These are phyloP conservation scores for Salvelinus alpinus DNA, from an alignment of 2,113 vertebrate species.

Conservation along the genomic window DNA sequence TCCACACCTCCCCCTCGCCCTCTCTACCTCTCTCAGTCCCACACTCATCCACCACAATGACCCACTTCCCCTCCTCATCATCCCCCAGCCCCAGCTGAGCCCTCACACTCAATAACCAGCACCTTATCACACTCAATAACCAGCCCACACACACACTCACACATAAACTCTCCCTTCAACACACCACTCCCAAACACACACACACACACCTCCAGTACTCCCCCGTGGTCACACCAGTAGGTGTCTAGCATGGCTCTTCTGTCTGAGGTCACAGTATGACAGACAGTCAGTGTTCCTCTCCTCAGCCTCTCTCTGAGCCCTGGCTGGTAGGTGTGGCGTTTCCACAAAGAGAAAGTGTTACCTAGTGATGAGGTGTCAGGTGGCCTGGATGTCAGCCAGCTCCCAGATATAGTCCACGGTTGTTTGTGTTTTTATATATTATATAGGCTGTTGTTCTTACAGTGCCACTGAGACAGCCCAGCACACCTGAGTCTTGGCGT, in stretches of 20 bases:
- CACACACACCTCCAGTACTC: background rate
- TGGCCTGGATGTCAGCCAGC: background rate
- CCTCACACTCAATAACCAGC: slow-evolving; percentile 58
- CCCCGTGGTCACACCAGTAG: background rate
- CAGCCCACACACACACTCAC: background rate
- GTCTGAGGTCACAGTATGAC: background rate
- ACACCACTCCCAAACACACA: background rate
- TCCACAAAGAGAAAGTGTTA: background rate
- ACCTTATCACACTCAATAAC: slow-evolving; percentile 47
- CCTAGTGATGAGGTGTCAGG: background rate
- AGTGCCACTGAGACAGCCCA: slow-evolving; percentile 6
- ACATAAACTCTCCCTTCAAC: background rate
- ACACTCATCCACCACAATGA: slow-evolving; percentile 38
- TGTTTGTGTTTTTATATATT: background rate
- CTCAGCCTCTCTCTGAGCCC: background rate
- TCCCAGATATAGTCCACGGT: background rate
- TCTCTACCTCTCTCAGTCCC: slow-evolving; percentile 20
- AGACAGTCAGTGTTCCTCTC: background rate
- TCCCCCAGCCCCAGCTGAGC: slow-evolving; percentile 68
- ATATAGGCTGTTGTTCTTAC: background rate
- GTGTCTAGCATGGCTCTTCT: background rate
- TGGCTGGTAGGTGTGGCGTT: background rate
- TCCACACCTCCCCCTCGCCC: slow-evolving; percentile 17
- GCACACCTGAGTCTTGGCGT: background rate
- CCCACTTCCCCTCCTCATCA: slow-evolving; percentile 69